Evolutionary conservation across 2,888 invertebrate species (phyloP).

Genomic region (Autographa pulchrina): DNA sequence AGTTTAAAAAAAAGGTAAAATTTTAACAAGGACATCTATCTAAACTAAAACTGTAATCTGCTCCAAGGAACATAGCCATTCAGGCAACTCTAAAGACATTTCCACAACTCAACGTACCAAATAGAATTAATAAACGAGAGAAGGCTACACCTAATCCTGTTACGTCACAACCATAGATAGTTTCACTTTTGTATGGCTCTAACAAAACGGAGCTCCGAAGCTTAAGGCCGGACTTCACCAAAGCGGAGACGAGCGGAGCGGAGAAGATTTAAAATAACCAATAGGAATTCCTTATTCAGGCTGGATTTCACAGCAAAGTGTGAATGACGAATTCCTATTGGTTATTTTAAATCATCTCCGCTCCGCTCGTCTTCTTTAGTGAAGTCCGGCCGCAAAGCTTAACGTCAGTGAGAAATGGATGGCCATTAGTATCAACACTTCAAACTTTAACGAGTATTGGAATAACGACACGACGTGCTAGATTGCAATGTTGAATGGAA

Average conservation of each 20-base stretch:
- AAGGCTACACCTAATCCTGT: constrained; percentile 40
- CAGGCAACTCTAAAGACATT: neutral
- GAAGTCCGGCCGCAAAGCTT: neutral
- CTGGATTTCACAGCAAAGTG: no score
- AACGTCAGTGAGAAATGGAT: constrained; percentile 34
- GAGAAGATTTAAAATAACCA: no score
- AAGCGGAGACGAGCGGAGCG: no score
- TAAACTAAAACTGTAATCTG: no score
- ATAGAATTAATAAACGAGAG: constrained; percentile 32
- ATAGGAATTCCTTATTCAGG: no score
- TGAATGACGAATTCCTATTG: no score
- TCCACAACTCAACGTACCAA: constrained; percentile 11
- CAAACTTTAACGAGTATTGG: constrained; percentile 33
- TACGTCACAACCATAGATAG: constrained; percentile 43
- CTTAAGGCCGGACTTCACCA: no score
- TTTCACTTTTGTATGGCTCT: constrained; percentile 5
- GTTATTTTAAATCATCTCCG: no score
- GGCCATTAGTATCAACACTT: constrained; percentile 27
- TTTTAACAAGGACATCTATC: no score
- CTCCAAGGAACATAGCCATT: no score
- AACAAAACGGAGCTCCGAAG: constrained; percentile 19
- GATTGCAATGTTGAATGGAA: neutral
- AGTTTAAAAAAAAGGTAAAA: no score
- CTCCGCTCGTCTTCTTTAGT: neutral
- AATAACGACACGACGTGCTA: constrained; percentile 1